Conservation (phyloP, 2,113 vertebrate species). For the Nipponia nippon region DNA sequence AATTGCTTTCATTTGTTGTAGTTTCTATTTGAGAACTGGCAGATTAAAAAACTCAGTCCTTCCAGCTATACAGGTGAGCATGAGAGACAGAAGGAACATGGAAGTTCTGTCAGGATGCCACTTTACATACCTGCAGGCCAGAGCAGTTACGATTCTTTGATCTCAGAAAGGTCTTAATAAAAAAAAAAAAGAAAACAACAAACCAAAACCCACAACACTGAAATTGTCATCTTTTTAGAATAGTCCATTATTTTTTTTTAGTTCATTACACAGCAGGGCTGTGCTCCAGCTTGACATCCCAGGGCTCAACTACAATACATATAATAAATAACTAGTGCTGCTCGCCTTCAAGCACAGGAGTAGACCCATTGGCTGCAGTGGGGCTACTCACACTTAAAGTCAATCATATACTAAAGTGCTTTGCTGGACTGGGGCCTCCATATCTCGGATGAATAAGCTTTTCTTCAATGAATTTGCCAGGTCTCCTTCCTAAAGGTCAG, state of each 20-base stretch:
- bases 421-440: not conserved
- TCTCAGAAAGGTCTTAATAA: not conserved
- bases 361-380: not conserved
- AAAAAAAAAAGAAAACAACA: not conserved
- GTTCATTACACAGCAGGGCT: not conserved
- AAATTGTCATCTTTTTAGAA: not conserved
- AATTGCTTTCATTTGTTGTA: not conserved
- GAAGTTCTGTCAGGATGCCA: not conserved
- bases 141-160: not conserved
- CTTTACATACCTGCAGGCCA: not conserved
- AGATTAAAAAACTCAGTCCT: not conserved
- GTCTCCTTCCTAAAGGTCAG: conserved; percentile 56
- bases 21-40: not conserved
- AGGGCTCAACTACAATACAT: not conserved
- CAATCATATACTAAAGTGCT: not conserved
- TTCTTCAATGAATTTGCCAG: conserved; percentile 35
- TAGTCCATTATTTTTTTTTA: not conserved
- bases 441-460: conserved; percentile 15
- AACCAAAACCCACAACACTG: not conserved
- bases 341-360: not conserved
- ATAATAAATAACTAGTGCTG: not conserved
- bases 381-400: not conserved
- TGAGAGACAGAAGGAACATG: not conserved
- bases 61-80: not conserved
- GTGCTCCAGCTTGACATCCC: not conserved